Base-by-base conservation (phyloP, 2,888 invertebrate genomes). In the Noctua janthina region DNA sequence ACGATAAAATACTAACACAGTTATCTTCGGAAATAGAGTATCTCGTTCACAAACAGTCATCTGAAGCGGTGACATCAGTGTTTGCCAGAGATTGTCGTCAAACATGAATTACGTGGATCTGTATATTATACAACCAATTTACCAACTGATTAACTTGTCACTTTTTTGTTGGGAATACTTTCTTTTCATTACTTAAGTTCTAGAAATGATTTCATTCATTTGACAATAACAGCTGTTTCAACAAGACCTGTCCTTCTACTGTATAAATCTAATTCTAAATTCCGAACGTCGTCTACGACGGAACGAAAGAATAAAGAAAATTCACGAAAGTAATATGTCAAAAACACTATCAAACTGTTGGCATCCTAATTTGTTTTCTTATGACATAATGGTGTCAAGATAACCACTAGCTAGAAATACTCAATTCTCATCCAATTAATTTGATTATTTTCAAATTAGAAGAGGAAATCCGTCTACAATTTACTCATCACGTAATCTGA, bases 41-140 rank as follows among this genome's bases (percentile, higher is more conserved):
- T 71, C 66, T 81, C 78, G 69, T 80, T 62, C 74, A 74, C 72
- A 83, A 81, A 88, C 85, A 81, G 75, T 73, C 76, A 82, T 87
- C 80, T 79, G 56, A 81, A 85, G 83, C 86, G 89, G 87, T 93
- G 93, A 92, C 91, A 91, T 93, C 92, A 94, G 79, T 89, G 85
- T 90, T 91, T 88, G 85, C 79, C 66, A 81, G 85, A 86, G 85
- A 87, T 87, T 85, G 88, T 90, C 87, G 87, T 88, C 88, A 82
- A 87, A 89, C 89, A 86, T 84, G 82, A 86, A 88, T 91, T 88
- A 89, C 90, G 88, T 90, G 82, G 86, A 86, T 87, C 83, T 54
- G 86, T 74, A 84, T 89, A 84, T 91, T 90, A 91, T 89, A 89
- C 88, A 91, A 91, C 90, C 83, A 87, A 90, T 90, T 90, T 89